Conservation (phyloP, 2,797 vertebrate genomes). For the Gallinago stenura region DNA sequence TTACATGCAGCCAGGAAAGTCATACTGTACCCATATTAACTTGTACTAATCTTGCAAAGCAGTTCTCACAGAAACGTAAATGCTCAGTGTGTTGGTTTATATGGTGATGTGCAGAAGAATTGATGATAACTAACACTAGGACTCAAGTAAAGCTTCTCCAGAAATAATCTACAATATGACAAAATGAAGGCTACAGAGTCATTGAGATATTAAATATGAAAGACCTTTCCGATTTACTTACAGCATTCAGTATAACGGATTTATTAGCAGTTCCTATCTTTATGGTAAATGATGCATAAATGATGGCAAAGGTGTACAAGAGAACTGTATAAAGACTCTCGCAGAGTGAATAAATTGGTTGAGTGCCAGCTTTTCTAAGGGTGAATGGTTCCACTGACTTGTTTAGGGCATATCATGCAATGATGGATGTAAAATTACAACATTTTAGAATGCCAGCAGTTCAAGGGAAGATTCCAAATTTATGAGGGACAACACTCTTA, state of each 20-base stretch:
- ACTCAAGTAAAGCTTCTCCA: not conserved
- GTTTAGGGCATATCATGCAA: conserved; percentile 42
- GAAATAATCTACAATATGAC: conserved; percentile 47
- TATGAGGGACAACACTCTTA: conserved; percentile 31
- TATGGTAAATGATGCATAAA: conserved; percentile 74
- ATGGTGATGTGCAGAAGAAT: not conserved
- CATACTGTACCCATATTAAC: not conserved
- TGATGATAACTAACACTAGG: conserved; percentile 49
- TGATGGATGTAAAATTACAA: conserved; percentile 61
- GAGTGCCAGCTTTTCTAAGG: conserved; percentile 68
- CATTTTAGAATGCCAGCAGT: conserved; percentile 41
- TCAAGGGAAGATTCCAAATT: conserved; percentile 55
- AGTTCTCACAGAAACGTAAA: not conserved
- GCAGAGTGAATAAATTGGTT: conserved; percentile 56
- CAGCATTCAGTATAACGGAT: conserved; percentile 58
- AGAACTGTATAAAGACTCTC: conserved; percentile 63
- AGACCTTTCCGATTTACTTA: conserved; percentile 50
- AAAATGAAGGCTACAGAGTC: conserved; percentile 56
- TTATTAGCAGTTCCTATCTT: conserved; percentile 67
- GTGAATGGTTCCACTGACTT: conserved; percentile 67
- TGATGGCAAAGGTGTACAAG: conserved; percentile 69
- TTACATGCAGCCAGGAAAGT: not conserved
- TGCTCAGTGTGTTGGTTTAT: not conserved
- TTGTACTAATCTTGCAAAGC: conserved; percentile 8
- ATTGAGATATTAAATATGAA: conserved; percentile 62